phyloP scores from a whole-genome alignment of 2,113 vertebrate genomes.

The Oncorhynchus mykiss region DNA sequence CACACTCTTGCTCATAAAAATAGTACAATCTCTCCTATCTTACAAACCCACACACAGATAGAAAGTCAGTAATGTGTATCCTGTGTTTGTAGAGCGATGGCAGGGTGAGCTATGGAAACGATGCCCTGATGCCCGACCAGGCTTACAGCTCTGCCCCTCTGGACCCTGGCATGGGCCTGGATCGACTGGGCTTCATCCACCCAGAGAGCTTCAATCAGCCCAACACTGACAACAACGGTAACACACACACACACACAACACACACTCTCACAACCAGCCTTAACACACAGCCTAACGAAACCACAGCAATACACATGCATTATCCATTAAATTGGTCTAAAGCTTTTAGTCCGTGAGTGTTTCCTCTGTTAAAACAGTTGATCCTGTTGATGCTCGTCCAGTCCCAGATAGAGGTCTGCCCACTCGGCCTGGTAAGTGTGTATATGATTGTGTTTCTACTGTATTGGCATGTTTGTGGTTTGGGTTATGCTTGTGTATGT shows the following conservation, averaged over 20 bases:
- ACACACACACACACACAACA: neutral
- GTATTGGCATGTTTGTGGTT: neutral
- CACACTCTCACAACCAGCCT: neutral
- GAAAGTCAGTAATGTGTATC: conserved; percentile 2
- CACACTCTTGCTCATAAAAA: neutral
- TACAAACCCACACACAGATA: neutral
- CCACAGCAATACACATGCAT: neutral
- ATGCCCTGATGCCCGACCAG: conserved; percentile 93
- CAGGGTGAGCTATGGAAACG: conserved; percentile 93
- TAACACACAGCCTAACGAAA: neutral
- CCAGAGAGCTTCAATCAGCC: conserved; percentile 92
- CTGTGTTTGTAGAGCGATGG: conserved; percentile 80
- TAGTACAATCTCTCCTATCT: no score
- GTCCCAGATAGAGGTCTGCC: conserved; percentile 93
- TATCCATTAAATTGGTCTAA: neutral
- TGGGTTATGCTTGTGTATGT: neutral
- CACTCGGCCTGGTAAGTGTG: conserved; percentile 86
- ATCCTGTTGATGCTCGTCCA: conserved; percentile 93
- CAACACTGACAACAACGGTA: conserved; percentile 96
- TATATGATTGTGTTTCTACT: neutral
- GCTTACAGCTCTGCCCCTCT: conserved; percentile 87
- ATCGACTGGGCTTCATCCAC: conserved; percentile 90
- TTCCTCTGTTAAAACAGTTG: conserved; percentile 76
- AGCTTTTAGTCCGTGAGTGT: neutral
- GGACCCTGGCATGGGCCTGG: conserved; percentile 83